Evolutionary conservation across 1,140 invertebrate genomes (phyloP).

Genomic region (Coelopa frigida): DNA sequence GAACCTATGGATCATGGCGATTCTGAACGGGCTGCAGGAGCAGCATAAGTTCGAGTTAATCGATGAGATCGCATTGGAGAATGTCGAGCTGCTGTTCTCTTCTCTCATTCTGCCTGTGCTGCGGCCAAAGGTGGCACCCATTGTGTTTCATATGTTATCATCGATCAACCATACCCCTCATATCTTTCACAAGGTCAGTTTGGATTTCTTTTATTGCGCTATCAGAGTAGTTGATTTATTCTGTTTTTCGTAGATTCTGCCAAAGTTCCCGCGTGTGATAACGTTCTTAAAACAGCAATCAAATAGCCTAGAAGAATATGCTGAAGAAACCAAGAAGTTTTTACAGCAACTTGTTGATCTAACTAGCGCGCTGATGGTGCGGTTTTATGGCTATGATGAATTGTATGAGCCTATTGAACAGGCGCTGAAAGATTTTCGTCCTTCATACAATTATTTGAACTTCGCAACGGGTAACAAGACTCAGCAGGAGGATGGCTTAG

Average conservation of each 20-base stretch:
- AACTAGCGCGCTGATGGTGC: slow-evolving; percentile 45
- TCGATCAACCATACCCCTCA: slow-evolving; percentile 45
- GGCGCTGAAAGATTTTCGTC: slow-evolving; percentile 22
- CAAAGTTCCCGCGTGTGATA: slow-evolving; percentile 35
- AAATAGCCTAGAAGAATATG: slow-evolving; percentile 31
- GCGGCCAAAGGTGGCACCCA: slow-evolving; percentile 45
- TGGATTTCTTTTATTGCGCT: neutral
- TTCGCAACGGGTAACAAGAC: slow-evolving; percentile 21
- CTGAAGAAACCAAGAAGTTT: slow-evolving; percentile 42
- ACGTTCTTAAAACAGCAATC: slow-evolving; percentile 25
- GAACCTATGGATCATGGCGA: slow-evolving; percentile 48
- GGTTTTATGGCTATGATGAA: slow-evolving; percentile 45
- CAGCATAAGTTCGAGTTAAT: slow-evolving; percentile 47
- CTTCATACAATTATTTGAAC: slow-evolving; percentile 24
- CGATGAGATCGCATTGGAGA: slow-evolving; percentile 46
- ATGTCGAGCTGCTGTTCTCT: slow-evolving; percentile 45
- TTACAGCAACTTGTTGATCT: slow-evolving; percentile 49
- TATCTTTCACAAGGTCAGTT: slow-evolving; percentile 45
- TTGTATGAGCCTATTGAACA: slow-evolving; percentile 38
- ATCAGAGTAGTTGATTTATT: neutral
- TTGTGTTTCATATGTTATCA: slow-evolving; percentile 50
- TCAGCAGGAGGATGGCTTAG: slow-evolving; percentile 14
- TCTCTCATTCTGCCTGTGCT: slow-evolving; percentile 45
- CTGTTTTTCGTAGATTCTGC: slow-evolving; percentile 30
- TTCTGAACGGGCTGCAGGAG: slow-evolving; percentile 48